phyloP scores from a whole-genome alignment of 2,113 vertebrate species.

The Neomonachus schauinslandi region DNA sequence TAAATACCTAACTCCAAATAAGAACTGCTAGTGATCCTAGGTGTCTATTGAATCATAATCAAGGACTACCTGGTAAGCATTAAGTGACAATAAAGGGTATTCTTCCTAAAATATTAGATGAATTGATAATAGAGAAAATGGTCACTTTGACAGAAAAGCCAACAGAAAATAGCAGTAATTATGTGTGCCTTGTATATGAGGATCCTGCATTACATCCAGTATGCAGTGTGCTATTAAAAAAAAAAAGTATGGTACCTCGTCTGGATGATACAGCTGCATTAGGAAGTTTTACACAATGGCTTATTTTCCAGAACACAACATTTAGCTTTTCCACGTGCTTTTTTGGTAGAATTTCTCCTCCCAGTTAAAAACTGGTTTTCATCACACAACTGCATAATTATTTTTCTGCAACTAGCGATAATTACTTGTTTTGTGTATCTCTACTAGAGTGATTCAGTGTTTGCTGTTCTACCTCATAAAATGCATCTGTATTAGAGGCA shows the following conservation, averaged over 20 bases:
- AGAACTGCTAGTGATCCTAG: slow-evolving; percentile 38
- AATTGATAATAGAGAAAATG: slow-evolving; percentile 67
- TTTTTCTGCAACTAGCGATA: slow-evolving; percentile 67
- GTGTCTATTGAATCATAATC: slow-evolving; percentile 67
- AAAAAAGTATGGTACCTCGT: slow-evolving; percentile 32
- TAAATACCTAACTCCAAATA: slow-evolving; percentile 53
- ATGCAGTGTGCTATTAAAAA: slow-evolving; percentile 16
- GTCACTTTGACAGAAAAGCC: slow-evolving; percentile 66
- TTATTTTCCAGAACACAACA: slow-evolving; percentile 63
- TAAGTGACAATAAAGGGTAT: slow-evolving; percentile 70
- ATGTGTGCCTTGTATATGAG: background rate
- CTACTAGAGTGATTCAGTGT: slow-evolving; percentile 66
- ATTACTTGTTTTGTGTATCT: slow-evolving; percentile 71
- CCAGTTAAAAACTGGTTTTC: slow-evolving; percentile 76
- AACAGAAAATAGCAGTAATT: slow-evolving; percentile 71
- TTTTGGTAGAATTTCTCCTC: slow-evolving; percentile 47
- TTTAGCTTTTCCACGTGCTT: slow-evolving; percentile 46
- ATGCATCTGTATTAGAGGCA: slow-evolving; percentile 54
- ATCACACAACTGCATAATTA: slow-evolving; percentile 66
- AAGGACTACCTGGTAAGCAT: slow-evolving; percentile 63
- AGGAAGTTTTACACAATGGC: slow-evolving; percentile 50
- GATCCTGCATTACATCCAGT: background rate
- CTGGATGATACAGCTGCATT: slow-evolving; percentile 30
- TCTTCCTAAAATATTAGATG: slow-evolving; percentile 68
- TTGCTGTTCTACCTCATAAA: slow-evolving; percentile 68